These are phyloP conservation scores for Temnothorax unifasciatus DNA, from an alignment of 2,888 invertebrate species.

Conservation along the genomic window DNA sequence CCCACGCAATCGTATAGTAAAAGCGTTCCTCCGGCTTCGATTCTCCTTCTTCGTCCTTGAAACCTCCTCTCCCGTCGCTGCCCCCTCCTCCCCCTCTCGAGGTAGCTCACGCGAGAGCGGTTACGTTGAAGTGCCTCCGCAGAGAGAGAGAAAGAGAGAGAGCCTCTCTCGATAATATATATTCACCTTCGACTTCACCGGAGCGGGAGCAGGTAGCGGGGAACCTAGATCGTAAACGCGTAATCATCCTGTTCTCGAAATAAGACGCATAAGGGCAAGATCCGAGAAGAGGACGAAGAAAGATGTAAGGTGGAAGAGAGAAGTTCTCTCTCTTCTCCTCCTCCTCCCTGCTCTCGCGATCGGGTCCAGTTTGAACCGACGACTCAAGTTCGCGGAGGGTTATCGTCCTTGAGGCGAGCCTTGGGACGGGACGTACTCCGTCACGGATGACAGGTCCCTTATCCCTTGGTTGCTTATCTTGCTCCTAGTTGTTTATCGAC, in stretches of 20 bases:
- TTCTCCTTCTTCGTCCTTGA: conserved; percentile 72
- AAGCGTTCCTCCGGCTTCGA: conserved; percentile 50
- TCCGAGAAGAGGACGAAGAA: conserved; percentile 14
- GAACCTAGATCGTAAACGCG: conserved; percentile 69
- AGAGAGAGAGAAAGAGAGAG: conserved; percentile 25
- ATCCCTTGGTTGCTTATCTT: conserved; percentile 53
- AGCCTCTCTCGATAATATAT: conserved; percentile 55
- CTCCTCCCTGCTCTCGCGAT: background rate
- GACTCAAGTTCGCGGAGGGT: conserved; percentile 40
- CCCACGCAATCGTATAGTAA: conserved; percentile 61
- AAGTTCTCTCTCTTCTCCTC: background rate
- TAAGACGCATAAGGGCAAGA: conserved; percentile 42
- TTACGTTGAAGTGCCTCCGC: conserved; percentile 36
- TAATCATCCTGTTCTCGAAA: conserved; percentile 64
- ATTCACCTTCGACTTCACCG: conserved; percentile 53
- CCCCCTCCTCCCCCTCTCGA: background rate
- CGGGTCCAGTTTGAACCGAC: conserved; percentile 35
- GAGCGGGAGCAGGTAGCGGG: conserved; percentile 68
- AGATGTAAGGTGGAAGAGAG: conserved; percentile 6
- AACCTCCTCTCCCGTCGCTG: conserved; percentile 51
- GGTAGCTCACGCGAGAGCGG: conserved; percentile 51
- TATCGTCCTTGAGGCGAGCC: conserved; percentile 63
- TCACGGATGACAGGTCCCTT: conserved; percentile 64
- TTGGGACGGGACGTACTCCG: conserved; percentile 54
- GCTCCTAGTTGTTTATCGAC: conserved; percentile 55